Evolutionary conservation across 2,113 vertebrate genomes (phyloP).

Genomic region (Apeltes quadracus): DNA sequence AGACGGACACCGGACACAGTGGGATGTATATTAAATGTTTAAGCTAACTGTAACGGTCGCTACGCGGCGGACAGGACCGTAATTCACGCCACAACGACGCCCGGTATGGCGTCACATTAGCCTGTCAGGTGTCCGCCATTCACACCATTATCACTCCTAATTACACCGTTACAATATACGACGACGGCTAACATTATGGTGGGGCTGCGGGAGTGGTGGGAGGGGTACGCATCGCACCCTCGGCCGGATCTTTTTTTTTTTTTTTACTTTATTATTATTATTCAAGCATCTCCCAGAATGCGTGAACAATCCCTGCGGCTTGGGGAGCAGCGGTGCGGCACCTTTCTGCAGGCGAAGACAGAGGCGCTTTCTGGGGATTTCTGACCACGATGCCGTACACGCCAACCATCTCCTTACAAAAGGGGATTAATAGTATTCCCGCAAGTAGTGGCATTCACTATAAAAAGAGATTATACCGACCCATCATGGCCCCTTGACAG

Average conservation of each 20-base stretch:
- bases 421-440: background rate
- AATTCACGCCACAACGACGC: background rate
- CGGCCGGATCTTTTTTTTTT: too few relatives aligned
- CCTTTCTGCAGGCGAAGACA: background rate
- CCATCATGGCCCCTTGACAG: slow-evolving; percentile 4
- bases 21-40: background rate
- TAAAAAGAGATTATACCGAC: slow-evolving; percentile 11
- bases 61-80: background rate
- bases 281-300: background rate
- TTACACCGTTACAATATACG: background rate
- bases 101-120: background rate
- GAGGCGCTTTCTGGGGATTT: background rate
- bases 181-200: background rate
- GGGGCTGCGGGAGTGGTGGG: slow-evolving; percentile 25
- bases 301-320: background rate
- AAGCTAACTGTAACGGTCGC: background rate
- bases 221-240: slow-evolving; percentile 1
- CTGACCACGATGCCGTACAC: background rate
- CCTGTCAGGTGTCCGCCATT: background rate
- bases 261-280: too few relatives aligned
- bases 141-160: background rate
- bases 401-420: too few relatives aligned
- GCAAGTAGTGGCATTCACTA: background rate
- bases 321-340: too few relatives aligned
- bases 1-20: slow-evolving; percentile 47